Evolutionary conservation across 2,888 invertebrate genomes (phyloP).

Genomic region (Rhagonycha fulva): DNA sequence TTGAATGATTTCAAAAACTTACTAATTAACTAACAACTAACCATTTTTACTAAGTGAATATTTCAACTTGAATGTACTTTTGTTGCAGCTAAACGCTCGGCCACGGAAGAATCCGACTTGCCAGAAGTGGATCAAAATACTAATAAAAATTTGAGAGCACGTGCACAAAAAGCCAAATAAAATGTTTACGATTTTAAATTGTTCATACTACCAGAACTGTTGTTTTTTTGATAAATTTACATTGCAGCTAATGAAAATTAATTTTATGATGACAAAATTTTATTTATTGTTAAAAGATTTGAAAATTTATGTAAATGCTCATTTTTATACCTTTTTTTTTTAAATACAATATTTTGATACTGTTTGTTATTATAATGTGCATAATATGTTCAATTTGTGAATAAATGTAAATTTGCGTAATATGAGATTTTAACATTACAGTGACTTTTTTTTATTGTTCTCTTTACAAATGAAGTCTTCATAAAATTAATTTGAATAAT

Average conservation of each 20-base stretch:
- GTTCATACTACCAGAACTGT: not conserved
- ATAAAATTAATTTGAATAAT: not conserved
- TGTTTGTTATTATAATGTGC: not conserved
- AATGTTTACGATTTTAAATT: not conserved
- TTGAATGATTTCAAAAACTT: too few species aligned
- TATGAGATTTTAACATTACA: not conserved
- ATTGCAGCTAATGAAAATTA: not conserved
- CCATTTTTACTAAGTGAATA: not conserved
- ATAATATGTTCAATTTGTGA: not conserved
- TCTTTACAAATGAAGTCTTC: not conserved
- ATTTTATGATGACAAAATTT: not conserved
- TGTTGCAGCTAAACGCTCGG: conserved; percentile 65
- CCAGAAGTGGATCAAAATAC: conserved; percentile 94
- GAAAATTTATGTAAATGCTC: not conserved
- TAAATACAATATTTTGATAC: not conserved
- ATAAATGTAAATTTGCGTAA: not conserved
- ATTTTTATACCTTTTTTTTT: not conserved
- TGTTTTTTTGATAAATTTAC: not conserved
- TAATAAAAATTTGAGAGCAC: conserved; percentile 71
- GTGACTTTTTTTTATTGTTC: not conserved
- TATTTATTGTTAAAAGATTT: not conserved
- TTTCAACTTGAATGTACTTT: conserved; percentile 24
- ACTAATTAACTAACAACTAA: too few species aligned
- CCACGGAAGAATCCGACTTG: conserved; percentile 80
- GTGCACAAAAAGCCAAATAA: conserved; percentile 66